A percentile compares a stretch with the other conserved stretches of the same genome.
Conservation (phyloP, 2,888 invertebrate genomes). For the Aphrophora alni region DNA sequence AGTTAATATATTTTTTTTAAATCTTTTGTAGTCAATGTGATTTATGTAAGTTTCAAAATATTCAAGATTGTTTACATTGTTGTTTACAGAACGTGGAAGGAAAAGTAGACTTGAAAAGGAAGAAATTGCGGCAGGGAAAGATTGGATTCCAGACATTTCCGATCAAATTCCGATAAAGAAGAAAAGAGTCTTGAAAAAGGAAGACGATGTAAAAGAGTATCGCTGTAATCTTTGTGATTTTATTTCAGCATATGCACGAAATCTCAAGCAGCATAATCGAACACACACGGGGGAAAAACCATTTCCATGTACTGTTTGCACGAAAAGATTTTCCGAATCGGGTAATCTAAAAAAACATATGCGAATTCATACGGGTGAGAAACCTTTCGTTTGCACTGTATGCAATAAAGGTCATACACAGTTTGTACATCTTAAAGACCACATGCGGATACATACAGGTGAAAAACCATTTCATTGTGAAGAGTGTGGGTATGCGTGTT, state of each 20-base stretch:
- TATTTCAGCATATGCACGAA: conserved; percentile 3
- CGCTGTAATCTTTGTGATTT: background rate
- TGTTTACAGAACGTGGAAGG: background rate
- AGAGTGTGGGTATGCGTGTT: background rate
- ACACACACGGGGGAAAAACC: background rate
- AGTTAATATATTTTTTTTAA: too few species aligned
- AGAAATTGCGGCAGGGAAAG: background rate
- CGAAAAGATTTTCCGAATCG: background rate
- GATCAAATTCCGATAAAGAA: background rate
- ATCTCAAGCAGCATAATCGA: conserved; percentile 5
- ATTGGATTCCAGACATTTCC: background rate
- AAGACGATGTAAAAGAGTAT: background rate
- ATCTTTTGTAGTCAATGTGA: too few species aligned
- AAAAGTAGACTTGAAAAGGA: background rate
- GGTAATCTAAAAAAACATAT: background rate
- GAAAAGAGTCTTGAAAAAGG: background rate
- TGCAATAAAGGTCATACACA: background rate
- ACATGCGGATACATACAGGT: background rate
- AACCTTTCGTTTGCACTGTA: background rate
- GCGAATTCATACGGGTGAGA: conserved; percentile 12
- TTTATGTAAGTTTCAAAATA: too few species aligned
- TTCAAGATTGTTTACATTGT: too few species aligned
- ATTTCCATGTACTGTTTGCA: conserved; percentile 1
- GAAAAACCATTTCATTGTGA: conserved; percentile 18
- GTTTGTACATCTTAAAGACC: conserved; percentile 1